Evolutionary conservation across 2,797 vertebrate species (phyloP).

Genomic region (Podarcis siculus): DNA sequence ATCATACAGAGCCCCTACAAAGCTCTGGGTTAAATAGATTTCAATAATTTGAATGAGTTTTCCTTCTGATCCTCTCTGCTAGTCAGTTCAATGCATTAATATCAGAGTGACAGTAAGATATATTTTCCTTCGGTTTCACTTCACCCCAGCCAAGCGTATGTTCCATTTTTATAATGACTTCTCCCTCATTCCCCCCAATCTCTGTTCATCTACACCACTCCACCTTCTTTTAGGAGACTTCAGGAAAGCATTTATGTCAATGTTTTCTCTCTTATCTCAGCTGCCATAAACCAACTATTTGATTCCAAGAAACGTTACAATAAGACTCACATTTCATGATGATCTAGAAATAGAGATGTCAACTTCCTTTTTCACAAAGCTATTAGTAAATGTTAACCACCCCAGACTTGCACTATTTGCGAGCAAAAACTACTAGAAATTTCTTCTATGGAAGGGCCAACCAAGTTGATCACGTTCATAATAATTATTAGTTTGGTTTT

Average conservation of each 20-base stretch:
- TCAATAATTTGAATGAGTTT: neutral
- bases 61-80: neutral
- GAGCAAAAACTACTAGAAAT: neutral
- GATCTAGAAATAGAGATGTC: neutral
- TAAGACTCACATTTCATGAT: conserved; percentile 1
- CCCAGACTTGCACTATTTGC: neutral
- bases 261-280: neutral
- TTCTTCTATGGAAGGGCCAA: neutral
- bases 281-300: neutral
- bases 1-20: neutral
- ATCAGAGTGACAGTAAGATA: neutral
- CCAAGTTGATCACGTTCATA: neutral
- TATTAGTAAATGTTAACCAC: neutral
- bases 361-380: neutral
- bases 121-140: conserved; percentile 7
- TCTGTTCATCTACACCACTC: neutral
- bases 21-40: neutral
- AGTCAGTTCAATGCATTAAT: neutral
- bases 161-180: neutral
- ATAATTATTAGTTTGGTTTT: neutral
- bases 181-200: neutral
- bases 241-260: conserved; percentile 16
- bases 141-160: neutral
- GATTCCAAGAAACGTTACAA: conserved; percentile 5
- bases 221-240: neutral